These are phyloP conservation scores for Tribolium castaneum DNA, from an alignment of 1,140 invertebrate genomes.

Conservation along the genomic window DNA sequence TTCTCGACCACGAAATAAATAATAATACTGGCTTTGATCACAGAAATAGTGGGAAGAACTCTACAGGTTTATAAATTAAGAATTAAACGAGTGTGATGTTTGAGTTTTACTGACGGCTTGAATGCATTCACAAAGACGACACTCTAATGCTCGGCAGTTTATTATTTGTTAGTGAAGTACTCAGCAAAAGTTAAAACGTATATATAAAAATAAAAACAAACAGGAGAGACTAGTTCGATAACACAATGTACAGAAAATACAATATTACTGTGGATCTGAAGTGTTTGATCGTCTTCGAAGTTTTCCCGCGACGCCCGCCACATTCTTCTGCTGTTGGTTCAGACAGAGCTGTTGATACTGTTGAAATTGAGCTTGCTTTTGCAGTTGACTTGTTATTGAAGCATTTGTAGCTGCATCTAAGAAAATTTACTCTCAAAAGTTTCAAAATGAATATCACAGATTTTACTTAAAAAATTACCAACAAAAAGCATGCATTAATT, in stretches of 20 bases:
- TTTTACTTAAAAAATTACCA: conserved; percentile 26
- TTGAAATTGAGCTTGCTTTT: conserved; percentile 47
- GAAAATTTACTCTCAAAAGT: conserved; percentile 36
- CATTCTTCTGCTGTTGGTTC: conserved; percentile 37
- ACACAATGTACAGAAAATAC: conserved; percentile 43
- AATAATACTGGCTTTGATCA: conserved; percentile 32
- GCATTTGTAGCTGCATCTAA: conserved; percentile 43
- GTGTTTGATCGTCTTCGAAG: conserved; percentile 44
- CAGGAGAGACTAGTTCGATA: conserved; percentile 45
- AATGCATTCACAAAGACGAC: conserved; percentile 23
- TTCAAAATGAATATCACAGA: conserved; percentile 31
- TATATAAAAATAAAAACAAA: conserved; percentile 38
- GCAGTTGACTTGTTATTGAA: conserved; percentile 45
- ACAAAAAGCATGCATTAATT: conserved; percentile 45
- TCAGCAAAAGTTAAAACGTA: conserved; percentile 26
- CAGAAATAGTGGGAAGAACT: conserved; percentile 33
- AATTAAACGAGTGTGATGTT: conserved; percentile 16
- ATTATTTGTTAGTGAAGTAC: conserved; percentile 42
- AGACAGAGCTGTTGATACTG: conserved; percentile 45
- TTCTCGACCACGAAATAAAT: conserved; percentile 10
- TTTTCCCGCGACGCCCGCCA: conserved; percentile 42
- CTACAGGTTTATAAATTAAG: conserved; percentile 21
- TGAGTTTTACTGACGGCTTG: background rate
- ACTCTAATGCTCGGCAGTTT: conserved; percentile 46
- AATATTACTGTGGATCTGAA: conserved; percentile 45